phyloP scores from a whole-genome alignment of 2,797 vertebrate genomes.

The Thamnophis elegans region DNA sequence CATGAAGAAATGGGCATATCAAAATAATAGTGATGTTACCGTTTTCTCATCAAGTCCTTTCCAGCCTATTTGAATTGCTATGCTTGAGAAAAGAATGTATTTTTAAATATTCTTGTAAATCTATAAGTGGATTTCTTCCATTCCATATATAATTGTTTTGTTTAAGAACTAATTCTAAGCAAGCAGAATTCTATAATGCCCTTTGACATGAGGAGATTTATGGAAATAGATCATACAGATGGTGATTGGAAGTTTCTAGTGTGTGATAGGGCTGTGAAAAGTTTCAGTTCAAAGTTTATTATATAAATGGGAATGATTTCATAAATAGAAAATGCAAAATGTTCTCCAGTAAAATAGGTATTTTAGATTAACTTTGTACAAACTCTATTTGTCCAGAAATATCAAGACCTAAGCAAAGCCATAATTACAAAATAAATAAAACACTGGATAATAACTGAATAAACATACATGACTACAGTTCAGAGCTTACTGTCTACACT shows the following conservation, averaged over 20 bases:
- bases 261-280: background rate
- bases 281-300: background rate
- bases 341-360: background rate
- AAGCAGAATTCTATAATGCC: background rate
- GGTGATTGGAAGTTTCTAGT: background rate
- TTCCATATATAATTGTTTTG: background rate
- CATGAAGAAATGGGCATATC: background rate
- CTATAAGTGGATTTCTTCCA: background rate
- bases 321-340: background rate
- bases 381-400: background rate
- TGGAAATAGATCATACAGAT: background rate
- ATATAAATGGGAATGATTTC: background rate
- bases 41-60: background rate
- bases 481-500: no score
- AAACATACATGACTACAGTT: background rate
- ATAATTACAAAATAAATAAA: background rate
- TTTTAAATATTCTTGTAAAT: background rate
- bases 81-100: background rate
- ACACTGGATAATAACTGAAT: background rate
- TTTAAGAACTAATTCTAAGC: background rate
- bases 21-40: background rate
- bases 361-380: background rate
- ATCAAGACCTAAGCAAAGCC: background rate
- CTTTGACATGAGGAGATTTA: background rate
- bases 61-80: background rate